phyloP scores from a whole-genome alignment of 1,140 invertebrate genomes.

The Heliconius congener region DNA sequence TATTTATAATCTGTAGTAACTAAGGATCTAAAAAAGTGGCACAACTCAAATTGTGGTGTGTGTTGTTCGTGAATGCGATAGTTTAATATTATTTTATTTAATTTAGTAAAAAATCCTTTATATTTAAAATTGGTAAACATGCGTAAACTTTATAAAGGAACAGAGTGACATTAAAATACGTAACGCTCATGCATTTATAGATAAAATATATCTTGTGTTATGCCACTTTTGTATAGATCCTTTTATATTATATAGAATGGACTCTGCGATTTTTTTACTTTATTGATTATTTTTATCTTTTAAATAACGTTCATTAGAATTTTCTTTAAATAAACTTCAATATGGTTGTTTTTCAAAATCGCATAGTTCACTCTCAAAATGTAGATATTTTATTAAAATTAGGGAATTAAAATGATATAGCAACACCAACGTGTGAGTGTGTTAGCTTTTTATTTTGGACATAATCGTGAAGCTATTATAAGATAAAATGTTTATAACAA shows the following conservation, averaged over 20 bases:
- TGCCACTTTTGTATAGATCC: not conserved
- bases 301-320: not conserved
- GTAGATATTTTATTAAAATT: conserved; percentile 1
- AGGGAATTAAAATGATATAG: not conserved
- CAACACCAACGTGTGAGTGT: conserved; percentile 34
- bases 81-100: too few species aligned
- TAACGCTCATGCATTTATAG: too few species aligned
- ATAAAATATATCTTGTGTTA: not conserved
- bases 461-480: conserved; percentile 20
- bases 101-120: not conserved
- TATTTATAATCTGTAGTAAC: conserved; percentile 9
- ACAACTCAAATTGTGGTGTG: not conserved
- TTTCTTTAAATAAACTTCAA: not conserved
- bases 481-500: conserved; percentile 13
- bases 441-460: conserved; percentile 20
- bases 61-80: too few species aligned
- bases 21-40: not conserved
- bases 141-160: too few species aligned
- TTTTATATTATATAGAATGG: not conserved
- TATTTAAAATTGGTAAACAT: too few species aligned
- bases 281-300: not conserved
- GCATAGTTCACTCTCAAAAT: not conserved
- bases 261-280: not conserved
- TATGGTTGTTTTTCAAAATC: not conserved
- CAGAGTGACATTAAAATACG: too few species aligned